A percentile compares a stretch with the other conserved stretches of the same genome.
Evolutionary conservation across 1,140 invertebrate species (phyloP).

Genomic region (Drosophila nasuta): DNA sequence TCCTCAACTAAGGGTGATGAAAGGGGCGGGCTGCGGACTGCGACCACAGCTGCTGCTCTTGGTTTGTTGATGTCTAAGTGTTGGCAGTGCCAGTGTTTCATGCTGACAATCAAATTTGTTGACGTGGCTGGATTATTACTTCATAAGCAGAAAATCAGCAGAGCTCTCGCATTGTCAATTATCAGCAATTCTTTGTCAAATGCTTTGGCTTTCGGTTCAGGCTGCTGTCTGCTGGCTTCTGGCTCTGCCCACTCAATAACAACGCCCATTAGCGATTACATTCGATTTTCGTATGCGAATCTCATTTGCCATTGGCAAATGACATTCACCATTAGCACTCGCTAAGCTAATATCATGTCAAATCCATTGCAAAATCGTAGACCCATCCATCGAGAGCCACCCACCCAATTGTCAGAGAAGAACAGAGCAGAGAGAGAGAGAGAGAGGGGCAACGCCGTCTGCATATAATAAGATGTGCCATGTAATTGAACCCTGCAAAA

Average conservation of each 20-base stretch:
- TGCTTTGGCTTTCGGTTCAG: slow-evolving; percentile 23
- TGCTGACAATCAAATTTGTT: slow-evolving; percentile 81
- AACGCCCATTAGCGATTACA: slow-evolving; percentile 73
- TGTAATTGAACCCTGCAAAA: slow-evolving; percentile 51
- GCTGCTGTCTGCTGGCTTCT: background rate
- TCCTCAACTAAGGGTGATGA: background rate
- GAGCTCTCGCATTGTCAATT: slow-evolving; percentile 68
- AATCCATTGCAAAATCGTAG: slow-evolving; percentile 65
- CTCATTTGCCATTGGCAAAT: slow-evolving; percentile 73
- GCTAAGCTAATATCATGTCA: slow-evolving; percentile 71
- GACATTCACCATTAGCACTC: slow-evolving; percentile 67
- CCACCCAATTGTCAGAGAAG: slow-evolving; percentile 33
- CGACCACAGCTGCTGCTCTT: background rate
- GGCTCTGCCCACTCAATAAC: slow-evolving; percentile 51
- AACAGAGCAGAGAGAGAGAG: background rate
- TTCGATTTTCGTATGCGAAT: slow-evolving; percentile 79
- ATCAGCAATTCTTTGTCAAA: slow-evolving; percentile 74
- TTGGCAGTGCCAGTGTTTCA: slow-evolving; percentile 53
- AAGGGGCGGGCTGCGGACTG: no score
- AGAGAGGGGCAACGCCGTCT: background rate
- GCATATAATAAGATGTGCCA: slow-evolving; percentile 45
- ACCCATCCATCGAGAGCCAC: slow-evolving; percentile 18
- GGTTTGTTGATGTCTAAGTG: slow-evolving; percentile 40
- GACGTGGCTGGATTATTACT: slow-evolving; percentile 83
- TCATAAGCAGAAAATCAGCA: slow-evolving; percentile 79